Percentiles rank a stretch among this genome's conserved stretches.
These are phyloP conservation scores for Galeopsomyia nigrocyanea DNA, from an alignment of 2,888 invertebrate species.

Conservation along the genomic window DNA sequence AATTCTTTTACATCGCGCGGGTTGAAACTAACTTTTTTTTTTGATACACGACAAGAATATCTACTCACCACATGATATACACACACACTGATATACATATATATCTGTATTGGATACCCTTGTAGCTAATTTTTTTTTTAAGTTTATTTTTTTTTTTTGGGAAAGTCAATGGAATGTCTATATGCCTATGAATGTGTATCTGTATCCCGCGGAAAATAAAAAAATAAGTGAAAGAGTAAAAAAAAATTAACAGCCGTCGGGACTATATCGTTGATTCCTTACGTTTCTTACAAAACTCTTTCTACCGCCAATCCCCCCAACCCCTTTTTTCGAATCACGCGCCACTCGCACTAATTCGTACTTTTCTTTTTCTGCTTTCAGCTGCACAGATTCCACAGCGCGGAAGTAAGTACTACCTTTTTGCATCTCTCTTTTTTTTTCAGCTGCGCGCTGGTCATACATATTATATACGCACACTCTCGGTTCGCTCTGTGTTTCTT, in stretches of 20 bases:
- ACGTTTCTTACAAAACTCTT: neutral
- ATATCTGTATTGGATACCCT: constrained; percentile 61
- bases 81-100: constrained; percentile 53
- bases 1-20: neutral
- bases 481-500: neutral
- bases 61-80: neutral
- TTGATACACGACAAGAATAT: neutral
- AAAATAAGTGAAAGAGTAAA: too few species aligned
- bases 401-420: constrained; percentile 81
- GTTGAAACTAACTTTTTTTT: neutral
- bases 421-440: constrained; percentile 9
- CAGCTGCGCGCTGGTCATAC: too few species aligned
- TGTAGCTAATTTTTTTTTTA: too few species aligned
- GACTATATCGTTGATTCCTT: constrained; percentile 20
- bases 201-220: constrained; percentile 50
- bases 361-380: constrained; percentile 75
- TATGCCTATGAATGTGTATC: constrained; percentile 64
- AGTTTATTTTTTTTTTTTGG: too few species aligned
- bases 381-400: constrained; percentile 91
- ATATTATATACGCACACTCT: neutral
- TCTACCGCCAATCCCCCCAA: neutral
- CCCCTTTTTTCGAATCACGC: constrained; percentile 1
- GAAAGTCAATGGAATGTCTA: too few species aligned
- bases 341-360: constrained; percentile 53
- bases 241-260: too few species aligned